Evolutionary conservation across 2,888 invertebrate genomes (phyloP).

Genomic region (Zaprionus obscuricornis): DNA sequence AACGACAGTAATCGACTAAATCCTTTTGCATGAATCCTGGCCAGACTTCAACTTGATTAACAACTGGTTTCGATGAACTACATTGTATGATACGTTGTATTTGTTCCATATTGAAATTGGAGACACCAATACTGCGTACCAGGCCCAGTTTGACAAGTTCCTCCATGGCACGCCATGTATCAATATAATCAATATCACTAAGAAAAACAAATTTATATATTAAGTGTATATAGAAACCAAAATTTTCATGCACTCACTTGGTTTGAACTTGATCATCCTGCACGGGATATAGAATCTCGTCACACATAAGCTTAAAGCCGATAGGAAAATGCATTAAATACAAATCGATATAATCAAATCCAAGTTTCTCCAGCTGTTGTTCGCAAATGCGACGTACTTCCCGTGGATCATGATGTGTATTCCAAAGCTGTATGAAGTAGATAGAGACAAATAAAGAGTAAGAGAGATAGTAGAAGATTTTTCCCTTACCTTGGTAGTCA

Average conservation of each 20-base stretch:
- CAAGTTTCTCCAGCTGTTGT: conserved; percentile 86
- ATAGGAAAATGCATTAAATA: conserved; percentile 93
- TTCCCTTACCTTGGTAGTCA: conserved; percentile 75
- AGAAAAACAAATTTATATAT: background rate
- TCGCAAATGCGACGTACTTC: conserved; percentile 87
- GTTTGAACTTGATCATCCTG: conserved; percentile 25
- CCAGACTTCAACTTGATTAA: conserved; percentile 81
- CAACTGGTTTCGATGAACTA: conserved; percentile 78
- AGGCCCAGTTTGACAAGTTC: conserved; percentile 72
- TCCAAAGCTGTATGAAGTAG: conserved; percentile 44
- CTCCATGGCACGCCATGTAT: conserved; percentile 81
- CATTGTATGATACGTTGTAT: conserved; percentile 75
- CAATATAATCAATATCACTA: conserved; percentile 84
- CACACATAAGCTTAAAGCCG: conserved; percentile 85
- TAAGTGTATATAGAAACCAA: background rate
- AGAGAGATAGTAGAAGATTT: background rate
- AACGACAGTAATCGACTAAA: conserved; percentile 87
- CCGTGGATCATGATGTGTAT: conserved; percentile 86
- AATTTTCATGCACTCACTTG: conserved; percentile 29
- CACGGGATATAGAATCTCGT: conserved; percentile 57
- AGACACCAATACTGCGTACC: conserved; percentile 80
- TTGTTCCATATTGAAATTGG: conserved; percentile 81
- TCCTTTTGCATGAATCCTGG: conserved; percentile 83
- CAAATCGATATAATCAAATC: conserved; percentile 90
- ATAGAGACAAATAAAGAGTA: background rate